Evolutionary conservation across 2,888 invertebrate species (phyloP).

Genomic region (Ornithoptera alexandrae): DNA sequence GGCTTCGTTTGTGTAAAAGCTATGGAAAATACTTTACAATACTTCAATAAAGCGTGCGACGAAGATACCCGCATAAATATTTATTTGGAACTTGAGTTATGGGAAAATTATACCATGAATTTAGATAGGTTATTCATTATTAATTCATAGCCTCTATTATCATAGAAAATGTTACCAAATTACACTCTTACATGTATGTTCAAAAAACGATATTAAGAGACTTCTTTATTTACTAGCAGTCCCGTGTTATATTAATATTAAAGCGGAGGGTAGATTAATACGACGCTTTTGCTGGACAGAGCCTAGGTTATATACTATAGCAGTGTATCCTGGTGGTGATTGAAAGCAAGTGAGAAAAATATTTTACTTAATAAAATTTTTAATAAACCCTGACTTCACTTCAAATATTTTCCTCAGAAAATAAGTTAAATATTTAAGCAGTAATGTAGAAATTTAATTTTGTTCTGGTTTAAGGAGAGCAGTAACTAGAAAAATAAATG

Average conservation of each 20-base stretch:
- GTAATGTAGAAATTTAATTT: no score
- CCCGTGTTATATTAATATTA: not conserved
- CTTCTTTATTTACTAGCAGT: not conserved
- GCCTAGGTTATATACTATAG: no score
- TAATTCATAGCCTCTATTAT: constrained; percentile 14
- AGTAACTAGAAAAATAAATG: no score
- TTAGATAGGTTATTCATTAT: constrained; percentile 10
- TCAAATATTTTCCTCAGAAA: no score
- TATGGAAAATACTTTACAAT: not conserved
- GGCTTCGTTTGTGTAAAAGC: not conserved
- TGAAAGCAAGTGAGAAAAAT: no score
- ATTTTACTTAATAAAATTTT: no score
- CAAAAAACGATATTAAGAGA: not conserved
- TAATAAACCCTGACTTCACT: no score
- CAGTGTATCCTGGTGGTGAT: no score
- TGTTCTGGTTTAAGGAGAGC: no score
- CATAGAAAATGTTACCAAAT: not conserved
- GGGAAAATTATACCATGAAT: constrained; percentile 8
- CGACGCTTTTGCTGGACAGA: no score
- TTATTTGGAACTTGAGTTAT: constrained; percentile 12
- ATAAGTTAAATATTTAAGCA: no score
- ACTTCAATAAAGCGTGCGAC: not conserved
- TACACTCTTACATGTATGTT: not conserved
- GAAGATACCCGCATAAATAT: constrained; percentile 18
- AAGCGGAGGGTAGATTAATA: no score